Evolutionary conservation across 2,797 vertebrate species (phyloP), one percentile per base, ranked within the genome.

Genomic region (Triplophysa yarkandensis): DNA sequence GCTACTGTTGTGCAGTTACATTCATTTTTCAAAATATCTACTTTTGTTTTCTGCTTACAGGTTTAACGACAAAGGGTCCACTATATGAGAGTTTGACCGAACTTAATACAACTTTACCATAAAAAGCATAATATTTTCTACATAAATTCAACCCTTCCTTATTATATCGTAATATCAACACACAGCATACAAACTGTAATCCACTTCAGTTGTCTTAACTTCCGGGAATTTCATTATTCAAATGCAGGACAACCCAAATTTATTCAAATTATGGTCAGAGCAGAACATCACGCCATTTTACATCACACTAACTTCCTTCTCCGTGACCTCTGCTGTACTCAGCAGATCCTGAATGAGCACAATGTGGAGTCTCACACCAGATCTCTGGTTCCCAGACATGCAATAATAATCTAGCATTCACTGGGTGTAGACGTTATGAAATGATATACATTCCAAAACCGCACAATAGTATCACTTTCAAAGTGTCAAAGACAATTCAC

Each of bases 331-430:
- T 65, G 55, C 62, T 72, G 68, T 66, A 65, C 54, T 79, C 73
- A 73, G 69, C 68, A 69, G 58, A 61, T 77, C 78, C 17, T 55
- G 9, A 61, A 27, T 60, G 57, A 41, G 54, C 82, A 88, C 80
- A 88, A 85, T 81, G 73, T 34, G 52, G 64, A 86, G 68, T 75
- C 84, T 86, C 64, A 78, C 76, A 71, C 25, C 39, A 54, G 76
- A 50, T 77, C 78, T 46, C 50, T 76, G 58, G 57, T 84, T 67
- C 21, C 63, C 71, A 58, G 80, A 30, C 63, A 74, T 78, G 79
- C 81, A 79, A 87, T 39, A 77, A 83, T 52, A 68, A 23, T 58
- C 83, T 85, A 78, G 67, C 55, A 79, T 86, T 85, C 58, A 85
- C 74, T 83, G 77, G 62, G 80, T 79, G 82, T 83, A 76, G 61